These are phyloP conservation scores for Saguinus imperator DNA, from an alignment of 2,113 vertebrate species.

Conservation along the genomic window DNA sequence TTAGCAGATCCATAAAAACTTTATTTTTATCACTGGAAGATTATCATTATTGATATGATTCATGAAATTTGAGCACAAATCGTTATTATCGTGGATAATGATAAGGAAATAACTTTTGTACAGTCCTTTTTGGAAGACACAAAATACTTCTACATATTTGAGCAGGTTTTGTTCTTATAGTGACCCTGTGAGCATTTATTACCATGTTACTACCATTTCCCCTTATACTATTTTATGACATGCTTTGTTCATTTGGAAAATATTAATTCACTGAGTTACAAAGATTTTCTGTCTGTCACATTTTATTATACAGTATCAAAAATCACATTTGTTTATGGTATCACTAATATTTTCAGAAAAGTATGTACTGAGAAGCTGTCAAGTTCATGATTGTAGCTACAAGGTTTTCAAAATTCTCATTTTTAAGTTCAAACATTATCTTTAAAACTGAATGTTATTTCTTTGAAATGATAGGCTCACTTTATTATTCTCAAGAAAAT, in stretches of 20 bases:
- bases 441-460: not conserved
- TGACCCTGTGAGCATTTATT: not conserved
- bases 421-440: not conserved
- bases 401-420: not conserved
- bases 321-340: not conserved
- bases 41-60: conserved; percentile 14
- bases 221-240: not conserved
- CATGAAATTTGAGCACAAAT: not conserved
- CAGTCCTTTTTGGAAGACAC: not conserved
- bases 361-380: not conserved
- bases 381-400: not conserved
- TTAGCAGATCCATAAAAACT: not conserved
- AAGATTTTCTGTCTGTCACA: not conserved
- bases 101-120: not conserved
- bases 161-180: not conserved
- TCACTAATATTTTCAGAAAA: not conserved
- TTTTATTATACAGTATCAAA: not conserved
- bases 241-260: not conserved
- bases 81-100: not conserved
- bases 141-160: fast-evolving
- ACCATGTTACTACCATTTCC: not conserved
- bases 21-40: not conserved
- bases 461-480: not conserved
- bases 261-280: not conserved
- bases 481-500: not conserved